phyloP scores from a whole-genome alignment of 1,140 invertebrate species.

The Papilio aristodemus region DNA sequence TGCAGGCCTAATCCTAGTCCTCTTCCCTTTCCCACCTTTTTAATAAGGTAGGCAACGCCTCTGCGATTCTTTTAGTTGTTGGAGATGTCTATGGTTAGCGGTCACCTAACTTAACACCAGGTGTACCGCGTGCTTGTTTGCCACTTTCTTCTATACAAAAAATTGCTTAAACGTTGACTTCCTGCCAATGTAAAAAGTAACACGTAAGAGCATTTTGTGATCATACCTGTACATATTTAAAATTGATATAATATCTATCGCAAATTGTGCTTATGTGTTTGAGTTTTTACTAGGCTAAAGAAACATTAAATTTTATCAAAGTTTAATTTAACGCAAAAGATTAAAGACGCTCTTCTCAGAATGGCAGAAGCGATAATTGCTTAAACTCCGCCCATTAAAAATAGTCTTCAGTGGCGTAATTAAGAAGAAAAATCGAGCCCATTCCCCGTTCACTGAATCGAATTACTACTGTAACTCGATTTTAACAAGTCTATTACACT shows the following conservation, averaged over 20 bases:
- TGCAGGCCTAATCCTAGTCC: no score
- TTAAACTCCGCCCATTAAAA: slow-evolving; percentile 47
- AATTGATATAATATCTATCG: background rate
- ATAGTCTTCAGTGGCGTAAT: slow-evolving; percentile 47
- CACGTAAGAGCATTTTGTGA: no score
- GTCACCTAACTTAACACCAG: no score
- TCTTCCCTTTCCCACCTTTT: no score
- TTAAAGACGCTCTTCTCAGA: slow-evolving; percentile 35
- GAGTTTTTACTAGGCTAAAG: background rate
- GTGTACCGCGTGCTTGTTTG: no score
- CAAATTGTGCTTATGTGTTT: background rate
- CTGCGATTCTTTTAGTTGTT: no score
- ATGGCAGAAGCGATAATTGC: slow-evolving; percentile 45
- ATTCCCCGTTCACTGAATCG: slow-evolving; percentile 38
- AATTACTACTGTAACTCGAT: slow-evolving; percentile 29
- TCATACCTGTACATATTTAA: no score
- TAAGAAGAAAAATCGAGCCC: slow-evolving; percentile 47
- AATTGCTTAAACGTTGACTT: no score
- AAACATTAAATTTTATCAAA: slow-evolving; percentile 25
- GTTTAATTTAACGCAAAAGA: slow-evolving; percentile 34
- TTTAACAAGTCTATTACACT: background rate
- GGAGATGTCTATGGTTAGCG: no score
- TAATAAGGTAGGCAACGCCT: no score
- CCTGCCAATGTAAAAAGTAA: no score
- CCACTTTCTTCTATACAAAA: no score